Evolutionary conservation across 1,140 invertebrate genomes (phyloP), one percentile per base, ranked within the genome.

Genomic region (Archegozetes longisetosus): DNA sequence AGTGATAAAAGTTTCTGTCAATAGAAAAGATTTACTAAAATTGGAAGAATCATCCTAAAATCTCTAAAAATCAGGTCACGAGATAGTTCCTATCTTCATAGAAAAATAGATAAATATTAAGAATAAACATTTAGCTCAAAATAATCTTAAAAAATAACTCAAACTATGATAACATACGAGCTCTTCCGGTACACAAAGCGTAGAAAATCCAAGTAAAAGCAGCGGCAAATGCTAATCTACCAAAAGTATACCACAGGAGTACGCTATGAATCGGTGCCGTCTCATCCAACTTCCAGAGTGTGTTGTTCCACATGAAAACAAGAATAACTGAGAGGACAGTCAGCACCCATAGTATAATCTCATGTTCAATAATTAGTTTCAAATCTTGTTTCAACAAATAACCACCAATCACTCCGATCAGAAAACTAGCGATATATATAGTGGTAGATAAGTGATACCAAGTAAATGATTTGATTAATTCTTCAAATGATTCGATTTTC

Each of bases 181-280:
- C 46, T 22, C 57, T 46, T 26, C 49, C 49, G 4, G 57, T 49
- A n/a, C 46, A 17, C 13, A 58, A 14, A 17, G n/a, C 13, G 24
- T 20, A 58, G 47, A 58, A 58, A n/a, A 58, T 58, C n/a, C 26
- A 49, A 23, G 57, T 58, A 29, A 58, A n/a, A n/a, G 40, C 57
- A 9, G 50, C 3, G 4, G 57, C 48, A 32, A 20, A 14, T 17
- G 26, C 12, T 1, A 51, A 53, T 9, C 48, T 46, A 12, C 48
- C 47, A 13, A 53, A 9, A 20, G 20, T 58, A 27, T 50, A 58
- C 57, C 57, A 58, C 23, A 53, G 17, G 14, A 58, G 25, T 6
- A 47, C 48, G 14, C 9, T 20, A 17, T 49, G 3, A 24, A 58
- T 27, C 14, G 46, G 20, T 27, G 57, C 46, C 27, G 57, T 23